Conservation (phyloP, 2,888 invertebrate species). For the Metellina segmentata region DNA sequence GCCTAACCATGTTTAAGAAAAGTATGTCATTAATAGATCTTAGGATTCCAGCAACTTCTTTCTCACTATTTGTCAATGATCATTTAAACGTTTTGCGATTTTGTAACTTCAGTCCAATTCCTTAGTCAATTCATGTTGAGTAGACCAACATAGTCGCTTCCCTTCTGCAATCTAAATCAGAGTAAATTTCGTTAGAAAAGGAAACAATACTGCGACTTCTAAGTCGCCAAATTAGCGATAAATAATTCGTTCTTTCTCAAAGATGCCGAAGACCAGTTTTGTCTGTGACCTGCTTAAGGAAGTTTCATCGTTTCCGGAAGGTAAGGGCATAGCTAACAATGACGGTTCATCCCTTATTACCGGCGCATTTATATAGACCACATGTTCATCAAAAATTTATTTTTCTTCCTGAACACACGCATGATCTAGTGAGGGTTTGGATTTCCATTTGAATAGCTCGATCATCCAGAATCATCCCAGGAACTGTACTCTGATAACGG, state of each 20-base stretch:
- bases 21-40: too few relatives aligned
- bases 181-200: not conserved
- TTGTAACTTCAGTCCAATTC: not conserved
- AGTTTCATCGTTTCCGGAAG: constrained; percentile 14
- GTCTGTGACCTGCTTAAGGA: constrained; percentile 53
- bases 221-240: constrained; percentile 42
- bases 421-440: too few relatives aligned
- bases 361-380: too few relatives aligned
- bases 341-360: too few relatives aligned
- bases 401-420: too few relatives aligned
- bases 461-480: too few relatives aligned
- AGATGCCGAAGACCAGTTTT: constrained; percentile 44
- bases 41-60: too few relatives aligned
- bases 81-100: not conserved
- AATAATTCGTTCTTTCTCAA: not conserved
- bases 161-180: not conserved
- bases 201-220: not conserved
- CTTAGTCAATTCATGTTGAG: not conserved
- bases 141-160: not conserved
- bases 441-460: too few relatives aligned
- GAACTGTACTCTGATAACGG: too few relatives aligned
- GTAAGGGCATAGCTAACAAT: constrained; percentile 6
- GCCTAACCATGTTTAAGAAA: too few relatives aligned
- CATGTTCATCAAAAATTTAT: too few relatives aligned
- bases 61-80: too few relatives aligned